Conservation (phyloP, 37 sponge, comb jelly and placozoan species). For the Beroe forskalii region DNA sequence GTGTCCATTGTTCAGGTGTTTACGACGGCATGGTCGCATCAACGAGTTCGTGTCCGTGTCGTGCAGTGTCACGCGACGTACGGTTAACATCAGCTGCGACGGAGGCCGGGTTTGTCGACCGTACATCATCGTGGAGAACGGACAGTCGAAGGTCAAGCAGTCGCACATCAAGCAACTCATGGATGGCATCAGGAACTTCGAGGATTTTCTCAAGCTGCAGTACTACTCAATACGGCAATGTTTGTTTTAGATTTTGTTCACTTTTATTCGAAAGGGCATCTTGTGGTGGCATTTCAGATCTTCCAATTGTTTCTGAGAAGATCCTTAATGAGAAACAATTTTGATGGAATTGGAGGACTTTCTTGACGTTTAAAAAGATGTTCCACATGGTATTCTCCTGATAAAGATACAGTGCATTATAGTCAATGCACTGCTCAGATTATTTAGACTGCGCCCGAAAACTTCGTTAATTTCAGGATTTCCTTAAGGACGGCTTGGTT, state of each 20-base stretch:
- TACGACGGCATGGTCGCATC: constrained; percentile 69
- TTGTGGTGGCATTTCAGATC: no score
- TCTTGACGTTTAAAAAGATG: no score
- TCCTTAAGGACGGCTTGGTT: constrained; percentile 81
- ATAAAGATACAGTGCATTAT: no score
- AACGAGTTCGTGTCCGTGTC: constrained; percentile 90
- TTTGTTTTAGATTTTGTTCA: neutral
- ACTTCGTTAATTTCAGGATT: constrained; percentile 89
- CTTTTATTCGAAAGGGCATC: no score
- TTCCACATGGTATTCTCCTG: no score
- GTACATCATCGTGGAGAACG: constrained; percentile 87
- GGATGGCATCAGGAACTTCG: constrained; percentile 69
- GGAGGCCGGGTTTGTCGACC: constrained; percentile 97
- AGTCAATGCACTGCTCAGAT: no score
- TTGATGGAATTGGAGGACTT: no score
- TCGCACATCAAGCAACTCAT: constrained; percentile 83
- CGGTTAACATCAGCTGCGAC: constrained; percentile 84
- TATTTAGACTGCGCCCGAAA: no score
- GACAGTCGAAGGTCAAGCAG: constrained; percentile 75
- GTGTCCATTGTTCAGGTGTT: neutral
- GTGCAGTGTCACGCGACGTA: constrained; percentile 71
- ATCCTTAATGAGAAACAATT: no score
- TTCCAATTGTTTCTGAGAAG: neutral
- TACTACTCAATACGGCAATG: neutral
- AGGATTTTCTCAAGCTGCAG: no score